Evolutionary conservation across 2,888 invertebrate species (phyloP).

Genomic region (Cantharis nigra): DNA sequence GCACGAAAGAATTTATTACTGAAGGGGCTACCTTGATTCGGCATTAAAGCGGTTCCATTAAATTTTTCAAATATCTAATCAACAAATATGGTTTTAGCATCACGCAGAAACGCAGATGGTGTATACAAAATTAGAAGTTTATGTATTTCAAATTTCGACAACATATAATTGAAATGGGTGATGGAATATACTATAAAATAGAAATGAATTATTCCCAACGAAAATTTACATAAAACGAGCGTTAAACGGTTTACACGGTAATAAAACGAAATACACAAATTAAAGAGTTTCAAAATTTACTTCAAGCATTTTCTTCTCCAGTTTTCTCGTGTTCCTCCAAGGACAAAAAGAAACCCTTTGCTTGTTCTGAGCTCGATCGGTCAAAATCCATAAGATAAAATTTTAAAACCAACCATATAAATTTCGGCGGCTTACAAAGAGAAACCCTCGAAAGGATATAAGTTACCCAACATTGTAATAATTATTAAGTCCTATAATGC

Average conservation of each 20-base stretch:
- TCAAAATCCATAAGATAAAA: no score
- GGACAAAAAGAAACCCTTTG: background rate
- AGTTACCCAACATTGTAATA: background rate
- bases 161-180: background rate
- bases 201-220: background rate
- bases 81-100: background rate
- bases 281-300: background rate
- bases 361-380: background rate
- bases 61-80: background rate
- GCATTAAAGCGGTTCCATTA: background rate
- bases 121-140: background rate
- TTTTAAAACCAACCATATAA: background rate
- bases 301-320: background rate
- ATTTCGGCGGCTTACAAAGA: background rate
- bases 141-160: background rate
- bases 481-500: background rate
- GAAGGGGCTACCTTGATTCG: background rate
- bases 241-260: background rate
- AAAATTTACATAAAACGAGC: background rate
- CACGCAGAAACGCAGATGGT: background rate
- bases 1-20: background rate
- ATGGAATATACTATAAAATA: background rate
- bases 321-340: background rate
- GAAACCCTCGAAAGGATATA: background rate
- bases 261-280: background rate